Evolutionary conservation across 1,140 invertebrate species (phyloP).

Genomic region (Callitettix versicolor): DNA sequence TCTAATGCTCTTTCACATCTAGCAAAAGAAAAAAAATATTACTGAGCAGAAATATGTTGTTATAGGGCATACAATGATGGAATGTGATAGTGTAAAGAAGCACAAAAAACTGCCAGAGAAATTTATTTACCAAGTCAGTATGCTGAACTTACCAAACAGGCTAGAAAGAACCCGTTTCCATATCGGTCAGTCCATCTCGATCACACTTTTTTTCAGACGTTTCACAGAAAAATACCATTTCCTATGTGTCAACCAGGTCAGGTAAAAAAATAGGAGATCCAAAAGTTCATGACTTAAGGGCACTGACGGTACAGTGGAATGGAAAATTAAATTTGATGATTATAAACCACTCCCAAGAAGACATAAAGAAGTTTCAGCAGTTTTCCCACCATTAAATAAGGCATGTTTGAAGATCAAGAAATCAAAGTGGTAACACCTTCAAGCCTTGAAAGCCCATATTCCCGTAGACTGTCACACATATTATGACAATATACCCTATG

Average conservation of each 20-base stretch:
- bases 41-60: conserved; percentile 30
- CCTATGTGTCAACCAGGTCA: conserved; percentile 12
- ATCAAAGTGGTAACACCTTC: background rate
- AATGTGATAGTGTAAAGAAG: conserved; percentile 10
- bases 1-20: conserved; percentile 25
- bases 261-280: conserved; percentile 15
- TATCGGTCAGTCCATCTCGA: conserved; percentile 17
- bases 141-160: conserved; percentile 1
- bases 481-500: conserved; percentile 1
- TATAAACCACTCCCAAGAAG: background rate
- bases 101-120: conserved; percentile 9
- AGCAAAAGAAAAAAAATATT: conserved; percentile 14
- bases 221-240: conserved; percentile 4
- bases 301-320: conserved; percentile 7
- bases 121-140: conserved; percentile 6
- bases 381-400: background rate
- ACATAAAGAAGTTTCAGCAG: background rate
- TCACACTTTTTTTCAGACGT: conserved; percentile 19
- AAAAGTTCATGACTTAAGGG: conserved; percentile 11
- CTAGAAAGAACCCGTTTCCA: conserved; percentile 14
- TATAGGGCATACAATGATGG: conserved; percentile 30
- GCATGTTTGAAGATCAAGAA: background rate
- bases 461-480: background rate
- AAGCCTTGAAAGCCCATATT: background rate
- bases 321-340: conserved; percentile 5